Base-by-base conservation (phyloP, 2,113 vertebrate genomes). In the Psammodynastes pulverulentus region DNA sequence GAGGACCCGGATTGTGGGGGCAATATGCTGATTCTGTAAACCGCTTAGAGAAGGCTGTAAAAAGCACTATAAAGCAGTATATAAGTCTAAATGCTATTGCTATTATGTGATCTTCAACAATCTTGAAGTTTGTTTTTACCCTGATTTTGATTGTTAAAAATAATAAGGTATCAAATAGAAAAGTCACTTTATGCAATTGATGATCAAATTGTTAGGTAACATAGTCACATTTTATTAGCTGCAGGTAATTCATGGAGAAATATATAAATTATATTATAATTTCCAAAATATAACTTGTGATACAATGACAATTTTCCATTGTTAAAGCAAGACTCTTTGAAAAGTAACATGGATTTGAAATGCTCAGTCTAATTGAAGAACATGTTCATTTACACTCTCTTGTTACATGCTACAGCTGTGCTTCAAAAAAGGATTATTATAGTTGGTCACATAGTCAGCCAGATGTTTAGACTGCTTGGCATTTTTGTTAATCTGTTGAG, bases 181-280 rank as follows among this genome's bases (percentile, higher is more conserved):
- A 96, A 89, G 94, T 95, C 97, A 94, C 95, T 96, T 95, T 90
- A 89, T 94, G 72, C 93, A 97, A 96, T 93, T 97, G 96, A 97
- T 91, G 93, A 97, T 92, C 96, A 86, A 91, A 95, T 53, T 93
- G 93, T 96, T 96, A 96, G 93, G 86, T 87, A 94, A 96, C 89
- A 92, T 95, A 94, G 92, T 89, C 92, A 93, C 86, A 29, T 96
- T 96, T 93, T 93, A 94, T 92, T 95, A 95, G 92, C 89, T 93
- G 93, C 95, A 96, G 92, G 93, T 93, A 93, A 93, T 2, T 97
- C 94, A 95, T 96, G 92, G 93, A 96, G 93, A 93, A 95, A 94
- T 95, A 94, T 95, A 92, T 93, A 96, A 96, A 94, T 95, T 96
- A 96, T 94, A 95, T 96, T 94, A 95, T 96, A 95, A 95, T 92